These are phyloP conservation scores for Drosophila saltans DNA, from an alignment of 1,140 invertebrate species.

Conservation along the genomic window DNA sequence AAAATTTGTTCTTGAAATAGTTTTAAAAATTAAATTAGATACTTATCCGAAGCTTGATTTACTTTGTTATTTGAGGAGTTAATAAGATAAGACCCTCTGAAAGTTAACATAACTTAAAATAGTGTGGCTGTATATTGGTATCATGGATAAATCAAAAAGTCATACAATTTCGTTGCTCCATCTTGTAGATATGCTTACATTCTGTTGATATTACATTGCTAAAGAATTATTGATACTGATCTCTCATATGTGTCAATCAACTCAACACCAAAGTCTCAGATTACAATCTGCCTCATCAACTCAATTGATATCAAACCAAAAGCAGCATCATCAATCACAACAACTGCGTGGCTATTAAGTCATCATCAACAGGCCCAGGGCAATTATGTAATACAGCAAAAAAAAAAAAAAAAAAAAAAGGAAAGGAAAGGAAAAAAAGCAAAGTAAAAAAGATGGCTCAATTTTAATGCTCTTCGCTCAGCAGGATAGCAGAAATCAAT, in stretches of 20 bases:
- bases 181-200: too few relatives aligned
- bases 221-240: neutral
- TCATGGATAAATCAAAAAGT: neutral
- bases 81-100: too few relatives aligned
- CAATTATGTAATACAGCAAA: slow-evolving; percentile 47
- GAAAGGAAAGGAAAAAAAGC: neutral
- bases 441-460: slow-evolving; percentile 13
- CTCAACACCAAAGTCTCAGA: neutral
- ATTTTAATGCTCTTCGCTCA: slow-evolving; percentile 10
- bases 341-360: slow-evolving; percentile 44
- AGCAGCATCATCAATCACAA: slow-evolving; percentile 42
- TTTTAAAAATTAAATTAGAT: neutral
- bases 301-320: slow-evolving; percentile 10
- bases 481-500: slow-evolving; percentile 48
- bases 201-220: neutral
- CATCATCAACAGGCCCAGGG: slow-evolving; percentile 47
- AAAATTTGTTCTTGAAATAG: neutral
- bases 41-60: neutral
- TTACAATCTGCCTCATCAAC: slow-evolving; percentile 1
- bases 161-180: too few relatives aligned
- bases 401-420: neutral
- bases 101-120: neutral
- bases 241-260: slow-evolving; percentile 4
- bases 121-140: neutral
- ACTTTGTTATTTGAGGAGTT: neutral